Conservation (phyloP, 2,888 invertebrate genomes). For the Drosophila borborema region DNA sequence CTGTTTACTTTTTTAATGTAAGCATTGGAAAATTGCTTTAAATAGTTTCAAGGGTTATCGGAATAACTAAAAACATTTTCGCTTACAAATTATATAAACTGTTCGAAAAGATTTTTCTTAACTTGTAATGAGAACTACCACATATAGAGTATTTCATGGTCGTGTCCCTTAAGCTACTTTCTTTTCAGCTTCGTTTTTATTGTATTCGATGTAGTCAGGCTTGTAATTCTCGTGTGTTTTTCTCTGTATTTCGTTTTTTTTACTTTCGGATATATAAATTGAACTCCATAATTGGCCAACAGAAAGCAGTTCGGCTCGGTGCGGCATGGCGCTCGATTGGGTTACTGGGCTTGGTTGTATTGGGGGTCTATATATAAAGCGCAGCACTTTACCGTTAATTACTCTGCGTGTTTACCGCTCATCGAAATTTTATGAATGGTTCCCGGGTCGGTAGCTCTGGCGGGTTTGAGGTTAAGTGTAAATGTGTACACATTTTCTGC, state of each 20-base stretch:
- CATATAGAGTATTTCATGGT: constrained; percentile 4
- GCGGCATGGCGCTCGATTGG: constrained; percentile 12
- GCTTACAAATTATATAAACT: too few species aligned
- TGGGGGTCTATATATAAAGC: constrained; percentile 53
- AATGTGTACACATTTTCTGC: constrained; percentile 52
- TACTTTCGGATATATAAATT: constrained; percentile 64
- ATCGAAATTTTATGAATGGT: constrained; percentile 76
- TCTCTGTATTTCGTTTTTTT: constrained; percentile 30
- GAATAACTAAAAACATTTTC: too few species aligned
- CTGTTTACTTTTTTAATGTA: neutral
- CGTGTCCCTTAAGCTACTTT: neutral
- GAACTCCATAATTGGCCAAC: constrained; percentile 78
- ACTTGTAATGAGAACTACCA: too few species aligned
- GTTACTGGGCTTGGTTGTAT: constrained; percentile 8
- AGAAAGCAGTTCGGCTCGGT: constrained; percentile 46
- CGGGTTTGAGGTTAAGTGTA: constrained; percentile 66
- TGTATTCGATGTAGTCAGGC: constrained; percentile 38
- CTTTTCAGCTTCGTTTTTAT: neutral
- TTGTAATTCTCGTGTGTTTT: constrained; percentile 33
- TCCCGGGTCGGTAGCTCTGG: constrained; percentile 23
- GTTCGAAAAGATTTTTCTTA: too few species aligned
- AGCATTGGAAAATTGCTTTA: too few species aligned
- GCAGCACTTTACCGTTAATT: constrained; percentile 75
- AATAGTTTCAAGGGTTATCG: too few species aligned
- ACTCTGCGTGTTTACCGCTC: constrained; percentile 78